Conservation (phyloP, 1,140 invertebrate genomes). For the Drosophila malerkotliana region DNA sequence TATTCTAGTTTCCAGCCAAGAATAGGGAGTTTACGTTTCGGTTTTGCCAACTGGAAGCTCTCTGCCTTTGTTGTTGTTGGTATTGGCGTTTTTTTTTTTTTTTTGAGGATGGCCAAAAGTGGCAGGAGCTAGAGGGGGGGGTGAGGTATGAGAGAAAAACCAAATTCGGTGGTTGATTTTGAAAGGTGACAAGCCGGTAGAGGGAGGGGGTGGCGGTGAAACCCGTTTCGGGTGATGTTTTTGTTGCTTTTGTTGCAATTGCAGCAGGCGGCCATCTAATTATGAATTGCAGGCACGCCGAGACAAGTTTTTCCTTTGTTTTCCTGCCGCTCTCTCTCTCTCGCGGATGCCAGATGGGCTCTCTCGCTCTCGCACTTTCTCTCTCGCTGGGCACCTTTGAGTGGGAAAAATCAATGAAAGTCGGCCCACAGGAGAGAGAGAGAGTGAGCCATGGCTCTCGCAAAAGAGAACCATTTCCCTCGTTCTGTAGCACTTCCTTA, state of each 20-base stretch:
- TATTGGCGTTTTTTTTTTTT: constrained; percentile 12
- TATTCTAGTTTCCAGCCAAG: neutral
- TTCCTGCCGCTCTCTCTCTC: constrained; percentile 14
- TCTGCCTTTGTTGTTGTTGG: constrained; percentile 1
- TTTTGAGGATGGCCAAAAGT: constrained; percentile 21
- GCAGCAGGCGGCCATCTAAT: constrained; percentile 44
- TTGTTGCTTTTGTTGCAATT: constrained; percentile 18
- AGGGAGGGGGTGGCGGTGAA: neutral
- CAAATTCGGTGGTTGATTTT: constrained; percentile 37
- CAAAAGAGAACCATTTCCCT: constrained; percentile 23
- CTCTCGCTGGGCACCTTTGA: constrained; percentile 13
- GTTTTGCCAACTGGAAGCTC: neutral
- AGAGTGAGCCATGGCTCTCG: neutral
- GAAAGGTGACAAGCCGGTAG: neutral
- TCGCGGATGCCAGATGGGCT: neutral
- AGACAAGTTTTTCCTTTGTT: constrained; percentile 50
- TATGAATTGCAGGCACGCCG: constrained; percentile 51
- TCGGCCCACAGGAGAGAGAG: constrained; percentile 14
- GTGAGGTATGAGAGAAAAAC: constrained; percentile 6
- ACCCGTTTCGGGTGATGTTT: constrained; percentile 19
- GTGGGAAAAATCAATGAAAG: constrained; percentile 48
- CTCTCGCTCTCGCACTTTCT: neutral
- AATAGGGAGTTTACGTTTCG: neutral
- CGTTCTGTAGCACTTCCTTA: constrained; percentile 15
- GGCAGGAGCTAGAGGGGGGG: neutral